Conservation (phyloP, 1,140 invertebrate species). For the Heterodera carotae region DNA sequence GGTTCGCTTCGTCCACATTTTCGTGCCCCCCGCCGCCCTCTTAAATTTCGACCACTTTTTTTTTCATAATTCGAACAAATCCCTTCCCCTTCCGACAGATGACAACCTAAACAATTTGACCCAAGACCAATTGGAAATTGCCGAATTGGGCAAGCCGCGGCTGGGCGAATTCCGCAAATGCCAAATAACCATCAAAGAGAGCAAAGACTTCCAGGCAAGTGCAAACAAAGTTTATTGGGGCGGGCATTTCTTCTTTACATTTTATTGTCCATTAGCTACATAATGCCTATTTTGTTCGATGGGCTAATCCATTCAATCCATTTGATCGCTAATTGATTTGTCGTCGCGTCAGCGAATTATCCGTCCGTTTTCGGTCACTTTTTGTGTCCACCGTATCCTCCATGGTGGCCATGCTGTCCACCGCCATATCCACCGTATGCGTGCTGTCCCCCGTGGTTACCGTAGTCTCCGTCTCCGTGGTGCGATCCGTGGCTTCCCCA, state of each 20-base stretch:
- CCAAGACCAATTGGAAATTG: conserved; percentile 78
- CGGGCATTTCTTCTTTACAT: background rate
- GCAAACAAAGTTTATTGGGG: background rate
- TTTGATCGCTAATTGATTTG: background rate
- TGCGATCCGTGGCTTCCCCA: conserved; percentile 21
- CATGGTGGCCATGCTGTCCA: conserved; percentile 17
- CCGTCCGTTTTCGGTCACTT: background rate
- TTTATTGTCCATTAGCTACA: background rate
- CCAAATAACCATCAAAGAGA: conserved; percentile 88
- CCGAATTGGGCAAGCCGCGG: conserved; percentile 81
- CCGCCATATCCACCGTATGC: conserved; percentile 30
- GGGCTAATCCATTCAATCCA: too few relatives aligned
- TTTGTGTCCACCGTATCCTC: conserved; percentile 13
- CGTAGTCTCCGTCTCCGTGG: conserved; percentile 31
- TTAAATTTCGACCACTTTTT: conserved; percentile 1
- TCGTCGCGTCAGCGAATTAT: background rate
- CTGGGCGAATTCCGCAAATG: conserved; percentile 81
- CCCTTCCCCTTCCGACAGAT: conserved; percentile 19
- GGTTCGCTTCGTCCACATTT: conserved; percentile 17
- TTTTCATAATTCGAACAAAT: background rate
- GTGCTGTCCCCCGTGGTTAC: conserved; percentile 30
- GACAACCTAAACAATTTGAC: conserved; percentile 68
- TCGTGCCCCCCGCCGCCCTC: background rate
- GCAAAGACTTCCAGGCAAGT: conserved; percentile 91
- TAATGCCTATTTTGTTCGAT: background rate